Evolutionary conservation across 2,113 vertebrate genomes (phyloP).

Genomic region (Osmerus mordax): DNA sequence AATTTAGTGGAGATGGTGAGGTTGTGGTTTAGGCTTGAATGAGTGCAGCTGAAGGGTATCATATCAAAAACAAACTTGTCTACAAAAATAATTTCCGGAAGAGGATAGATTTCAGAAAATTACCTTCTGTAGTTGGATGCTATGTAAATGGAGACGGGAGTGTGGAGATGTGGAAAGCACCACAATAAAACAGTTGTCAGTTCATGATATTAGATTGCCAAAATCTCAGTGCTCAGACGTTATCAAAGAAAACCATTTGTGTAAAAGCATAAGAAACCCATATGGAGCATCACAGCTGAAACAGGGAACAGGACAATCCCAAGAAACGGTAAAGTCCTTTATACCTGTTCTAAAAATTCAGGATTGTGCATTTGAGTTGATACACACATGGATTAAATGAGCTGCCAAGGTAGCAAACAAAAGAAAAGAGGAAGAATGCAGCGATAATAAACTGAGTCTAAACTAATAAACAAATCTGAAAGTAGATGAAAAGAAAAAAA

Average conservation of each 20-base stretch:
- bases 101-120: conserved; percentile 40
- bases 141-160: conserved; percentile 36
- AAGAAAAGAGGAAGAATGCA: neutral
- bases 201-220: no score
- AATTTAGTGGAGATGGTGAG: conserved; percentile 9
- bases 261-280: neutral
- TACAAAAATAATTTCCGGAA: conserved; percentile 38
- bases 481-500: neutral
- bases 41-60: conserved; percentile 26
- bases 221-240: no score
- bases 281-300: neutral
- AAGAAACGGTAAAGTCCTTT: no score
- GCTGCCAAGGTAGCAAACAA: neutral
- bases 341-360: no score
- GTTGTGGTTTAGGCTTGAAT: conserved; percentile 30
- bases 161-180: conserved; percentile 12
- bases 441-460: neutral
- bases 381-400: no score
- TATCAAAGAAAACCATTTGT: neutral
- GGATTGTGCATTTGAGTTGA: no score
- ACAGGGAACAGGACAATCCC: no score
- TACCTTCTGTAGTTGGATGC: conserved; percentile 22
- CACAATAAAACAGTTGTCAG: neutral
- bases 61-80: conserved; percentile 42
- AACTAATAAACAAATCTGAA: neutral